These are phyloP conservation scores for Etheostoma spectabile DNA, from an alignment of 2,113 vertebrate species.

Conservation along the genomic window DNA sequence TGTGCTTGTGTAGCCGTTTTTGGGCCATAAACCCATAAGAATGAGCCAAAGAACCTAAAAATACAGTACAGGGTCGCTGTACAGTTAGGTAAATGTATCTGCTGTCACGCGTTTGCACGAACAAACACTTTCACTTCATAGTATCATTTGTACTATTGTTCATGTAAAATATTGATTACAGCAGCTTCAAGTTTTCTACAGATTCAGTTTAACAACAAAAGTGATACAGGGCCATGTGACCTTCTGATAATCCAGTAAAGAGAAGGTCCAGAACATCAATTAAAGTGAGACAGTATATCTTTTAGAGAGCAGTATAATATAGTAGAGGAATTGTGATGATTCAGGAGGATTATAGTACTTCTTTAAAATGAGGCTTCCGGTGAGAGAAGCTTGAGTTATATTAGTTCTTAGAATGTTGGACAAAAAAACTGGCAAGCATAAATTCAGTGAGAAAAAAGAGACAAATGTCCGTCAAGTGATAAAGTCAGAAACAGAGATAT, in stretches of 20 bases:
- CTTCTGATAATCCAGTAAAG: not conserved
- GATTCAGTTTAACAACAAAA: not conserved
- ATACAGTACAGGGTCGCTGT: no score
- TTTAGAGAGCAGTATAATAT: not conserved
- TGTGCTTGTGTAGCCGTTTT: no score
- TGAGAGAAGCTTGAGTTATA: constrained; percentile 35
- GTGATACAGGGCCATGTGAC: not conserved
- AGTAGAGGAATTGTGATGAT: constrained; percentile 20
- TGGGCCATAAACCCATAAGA: no score
- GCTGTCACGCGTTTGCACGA: not conserved
- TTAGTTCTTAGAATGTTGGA: constrained; percentile 14
- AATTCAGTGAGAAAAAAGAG: constrained; percentile 5
- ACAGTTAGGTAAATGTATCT: no score
- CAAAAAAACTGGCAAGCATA: constrained; percentile 16
- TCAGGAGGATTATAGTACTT: constrained; percentile 18
- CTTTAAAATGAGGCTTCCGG: constrained; percentile 37
- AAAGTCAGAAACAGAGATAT: constrained; percentile 25
- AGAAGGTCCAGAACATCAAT: not conserved
- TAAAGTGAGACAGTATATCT: not conserved
- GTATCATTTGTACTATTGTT: not conserved
- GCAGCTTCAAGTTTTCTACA: not conserved
- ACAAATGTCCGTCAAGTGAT: constrained; percentile 23
- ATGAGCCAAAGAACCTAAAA: no score
- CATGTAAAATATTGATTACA: not conserved
- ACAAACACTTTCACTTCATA: not conserved